These are phyloP conservation scores for Euglossa dilemma DNA, from an alignment of 1,140 invertebrate species.

Conservation along the genomic window DNA sequence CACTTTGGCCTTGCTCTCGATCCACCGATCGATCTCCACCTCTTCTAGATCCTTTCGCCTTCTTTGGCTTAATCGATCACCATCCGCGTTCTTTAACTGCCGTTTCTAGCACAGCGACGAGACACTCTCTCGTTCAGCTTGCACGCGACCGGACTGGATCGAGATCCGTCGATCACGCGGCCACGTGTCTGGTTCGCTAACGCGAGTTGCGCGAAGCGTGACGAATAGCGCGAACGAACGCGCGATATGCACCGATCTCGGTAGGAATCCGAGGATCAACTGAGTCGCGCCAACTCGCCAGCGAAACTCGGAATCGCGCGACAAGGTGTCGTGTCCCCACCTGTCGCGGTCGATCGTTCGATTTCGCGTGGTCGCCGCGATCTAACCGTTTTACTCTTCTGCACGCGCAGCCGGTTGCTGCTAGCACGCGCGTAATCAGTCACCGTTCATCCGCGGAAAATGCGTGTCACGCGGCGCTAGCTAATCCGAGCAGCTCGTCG, in stretches of 20 bases:
- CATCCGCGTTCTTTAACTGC: no score
- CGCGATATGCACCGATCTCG: background rate
- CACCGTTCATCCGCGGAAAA: background rate
- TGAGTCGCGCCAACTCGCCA: conserved; percentile 4
- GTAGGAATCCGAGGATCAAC: conserved; percentile 8
- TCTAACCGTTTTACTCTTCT: background rate
- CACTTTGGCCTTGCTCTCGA: conserved; percentile 27
- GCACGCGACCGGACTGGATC: no score
- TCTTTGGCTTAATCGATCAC: fast-evolving
- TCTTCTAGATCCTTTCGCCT: background rate
- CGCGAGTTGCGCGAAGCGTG: background rate
- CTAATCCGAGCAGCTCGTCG: conserved; percentile 1
- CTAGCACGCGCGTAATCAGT: conserved; percentile 17
- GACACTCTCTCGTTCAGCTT: no score
- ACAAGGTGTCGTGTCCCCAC: background rate
- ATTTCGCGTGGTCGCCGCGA: background rate
- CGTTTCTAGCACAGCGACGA: no score
- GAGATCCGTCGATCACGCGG: background rate
- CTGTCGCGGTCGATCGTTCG: background rate
- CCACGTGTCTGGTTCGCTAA: background rate
- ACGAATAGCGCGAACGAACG: background rate
- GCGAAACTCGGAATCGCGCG: conserved; percentile 15
- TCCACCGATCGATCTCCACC: background rate
- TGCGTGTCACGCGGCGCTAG: conserved; percentile 13
- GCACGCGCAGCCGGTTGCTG: no score